phyloP scores from a whole-genome alignment of 2,797 vertebrate genomes.

The Sebastes hubbsi region DNA sequence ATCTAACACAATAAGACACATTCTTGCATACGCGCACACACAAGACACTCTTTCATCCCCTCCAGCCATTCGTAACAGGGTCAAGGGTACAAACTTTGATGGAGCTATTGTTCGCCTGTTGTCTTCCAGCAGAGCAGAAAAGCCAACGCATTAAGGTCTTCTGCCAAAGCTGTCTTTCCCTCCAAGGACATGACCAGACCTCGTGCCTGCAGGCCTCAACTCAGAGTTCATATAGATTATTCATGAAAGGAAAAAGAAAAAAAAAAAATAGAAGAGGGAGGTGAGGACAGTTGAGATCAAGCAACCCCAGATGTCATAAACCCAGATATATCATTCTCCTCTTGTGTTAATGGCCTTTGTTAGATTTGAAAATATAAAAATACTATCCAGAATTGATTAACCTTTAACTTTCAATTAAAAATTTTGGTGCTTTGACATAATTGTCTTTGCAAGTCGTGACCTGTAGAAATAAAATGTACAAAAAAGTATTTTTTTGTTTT shows the following conservation, averaged over 20 bases:
- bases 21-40: neutral
- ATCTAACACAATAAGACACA: constrained; percentile 6
- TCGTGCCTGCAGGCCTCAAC: constrained; percentile 33
- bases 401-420: neutral
- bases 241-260: constrained; percentile 27
- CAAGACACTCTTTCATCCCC: constrained; percentile 16
- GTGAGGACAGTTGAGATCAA: constrained; percentile 25
- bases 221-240: constrained; percentile 57
- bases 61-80: constrained; percentile 27
- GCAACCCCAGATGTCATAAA: constrained; percentile 11
- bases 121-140: constrained; percentile 27
- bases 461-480: neutral
- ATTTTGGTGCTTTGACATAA: neutral
- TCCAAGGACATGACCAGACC: constrained; percentile 44
- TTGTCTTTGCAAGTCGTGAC: neutral
- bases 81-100: constrained; percentile 44
- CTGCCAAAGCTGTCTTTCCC: constrained; percentile 40
- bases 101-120: constrained; percentile 27
- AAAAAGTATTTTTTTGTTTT: neutral
- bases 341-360: neutral
- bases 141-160: constrained; percentile 28
- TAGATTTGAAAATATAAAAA: neutral
- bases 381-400: neutral
- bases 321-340: neutral
- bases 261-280: neutral